phyloP scores from a whole-genome alignment of 1,140 invertebrate genomes.

The Latrodectus geometricus region DNA sequence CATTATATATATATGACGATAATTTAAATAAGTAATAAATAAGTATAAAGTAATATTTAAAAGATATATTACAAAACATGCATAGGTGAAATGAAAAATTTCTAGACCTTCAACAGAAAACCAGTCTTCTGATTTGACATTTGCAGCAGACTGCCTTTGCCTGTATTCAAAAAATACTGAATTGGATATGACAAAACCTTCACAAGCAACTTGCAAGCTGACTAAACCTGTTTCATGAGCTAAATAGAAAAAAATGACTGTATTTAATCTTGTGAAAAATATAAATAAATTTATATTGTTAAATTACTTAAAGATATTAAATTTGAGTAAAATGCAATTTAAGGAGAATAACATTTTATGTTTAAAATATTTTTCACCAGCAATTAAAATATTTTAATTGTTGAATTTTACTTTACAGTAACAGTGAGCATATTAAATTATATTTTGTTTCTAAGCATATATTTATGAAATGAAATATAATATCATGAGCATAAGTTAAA shows the following conservation, averaged over 20 bases:
- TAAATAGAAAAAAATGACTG: constrained; percentile 66
- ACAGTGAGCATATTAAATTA: too few species aligned
- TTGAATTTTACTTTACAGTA: background rate
- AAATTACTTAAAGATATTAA: background rate
- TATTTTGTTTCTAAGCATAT: too few species aligned
- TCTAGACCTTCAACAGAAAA: constrained; percentile 64
- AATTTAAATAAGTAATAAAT: too few species aligned
- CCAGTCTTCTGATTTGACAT: constrained; percentile 63
- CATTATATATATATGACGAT: background rate
- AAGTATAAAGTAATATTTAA: background rate
- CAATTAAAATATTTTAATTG: too few species aligned
- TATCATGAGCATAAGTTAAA: too few species aligned
- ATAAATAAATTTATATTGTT: background rate
- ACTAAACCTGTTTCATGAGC: constrained; percentile 90
- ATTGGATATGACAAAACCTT: constrained; percentile 91
- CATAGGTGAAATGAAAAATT: background rate
- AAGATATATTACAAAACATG: background rate
- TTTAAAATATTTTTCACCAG: too few species aligned
- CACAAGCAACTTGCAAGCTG: constrained; percentile 89
- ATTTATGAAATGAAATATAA: too few species aligned
- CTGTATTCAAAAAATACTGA: constrained; percentile 94
- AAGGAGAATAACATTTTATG: background rate
- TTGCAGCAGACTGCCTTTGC: constrained; percentile 71
- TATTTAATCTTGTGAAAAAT: background rate
- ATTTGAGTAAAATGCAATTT: background rate